A percentile compares a stretch with the other conserved stretches of the same genome.
Conservation (phyloP, 2,888 invertebrate species). For the Kuschelorhynchus macadamiae region DNA sequence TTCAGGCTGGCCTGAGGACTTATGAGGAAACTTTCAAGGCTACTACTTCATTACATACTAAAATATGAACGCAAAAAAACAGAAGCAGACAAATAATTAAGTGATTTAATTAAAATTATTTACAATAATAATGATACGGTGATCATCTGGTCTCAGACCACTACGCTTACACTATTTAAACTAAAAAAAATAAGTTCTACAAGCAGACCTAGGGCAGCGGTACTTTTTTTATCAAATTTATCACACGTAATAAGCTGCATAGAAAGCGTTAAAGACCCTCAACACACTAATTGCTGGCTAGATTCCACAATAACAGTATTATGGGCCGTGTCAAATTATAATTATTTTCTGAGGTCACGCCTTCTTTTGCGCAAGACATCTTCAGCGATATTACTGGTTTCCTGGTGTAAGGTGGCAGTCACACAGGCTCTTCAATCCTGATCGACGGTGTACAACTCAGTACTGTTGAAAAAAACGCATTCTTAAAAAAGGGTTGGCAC, state of each 20-base stretch:
- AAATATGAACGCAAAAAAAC: conserved; percentile 69
- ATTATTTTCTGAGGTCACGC: too few species aligned
- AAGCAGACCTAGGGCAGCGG: conserved; percentile 63
- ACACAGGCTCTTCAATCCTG: too few species aligned
- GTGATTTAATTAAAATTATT: conserved; percentile 70
- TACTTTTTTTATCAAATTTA: conserved; percentile 26
- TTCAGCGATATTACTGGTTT: too few species aligned
- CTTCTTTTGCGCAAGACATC: too few species aligned
- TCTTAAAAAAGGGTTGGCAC: too few species aligned
- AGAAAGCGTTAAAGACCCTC: conserved; percentile 34
- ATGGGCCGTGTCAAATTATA: too few species aligned
- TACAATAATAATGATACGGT: conserved; percentile 69
- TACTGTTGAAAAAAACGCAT: too few species aligned
- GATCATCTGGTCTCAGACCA: conserved; percentile 68
- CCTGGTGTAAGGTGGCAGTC: too few species aligned
- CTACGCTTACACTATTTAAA: conserved; percentile 55
- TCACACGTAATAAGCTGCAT: conserved; percentile 32
- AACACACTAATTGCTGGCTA: conserved; percentile 45
- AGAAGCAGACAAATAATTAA: conserved; percentile 67
- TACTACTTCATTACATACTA: conserved; percentile 69
- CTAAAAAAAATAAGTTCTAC: conserved; percentile 66
- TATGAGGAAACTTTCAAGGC: conserved; percentile 69
- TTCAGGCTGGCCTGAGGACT: too few species aligned
- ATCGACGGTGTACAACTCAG: too few species aligned
- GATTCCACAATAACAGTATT: conserved; percentile 26